A percentile compares a stretch with the other conserved stretches of the same genome.
Evolutionary conservation across 2,113 vertebrate genomes (phyloP).

Genomic region (Prionailurus bengalensis): DNA sequence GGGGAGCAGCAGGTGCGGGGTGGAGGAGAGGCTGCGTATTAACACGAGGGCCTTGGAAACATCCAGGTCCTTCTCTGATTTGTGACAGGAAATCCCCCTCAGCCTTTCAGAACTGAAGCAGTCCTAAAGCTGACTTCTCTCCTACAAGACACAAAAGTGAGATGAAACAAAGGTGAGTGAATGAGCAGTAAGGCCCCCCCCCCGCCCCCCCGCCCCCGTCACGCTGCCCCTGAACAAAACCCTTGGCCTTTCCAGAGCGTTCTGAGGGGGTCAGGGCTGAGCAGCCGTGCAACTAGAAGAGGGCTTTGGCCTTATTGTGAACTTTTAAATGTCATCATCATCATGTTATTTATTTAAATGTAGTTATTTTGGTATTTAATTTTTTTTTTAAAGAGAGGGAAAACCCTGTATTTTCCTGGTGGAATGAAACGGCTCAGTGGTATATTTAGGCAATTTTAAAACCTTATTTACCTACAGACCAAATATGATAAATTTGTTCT

Average conservation of each 20-base stretch:
- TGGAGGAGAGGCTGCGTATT: conserved; percentile 79
- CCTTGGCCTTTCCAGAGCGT: background rate
- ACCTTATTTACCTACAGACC: conserved; percentile 90
- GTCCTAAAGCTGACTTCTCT: conserved; percentile 76
- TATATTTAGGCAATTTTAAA: conserved; percentile 89
- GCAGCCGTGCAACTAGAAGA: background rate
- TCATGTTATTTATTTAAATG: conserved; percentile 90
- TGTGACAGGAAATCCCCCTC: conserved; percentile 76
- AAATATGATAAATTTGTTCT: conserved; percentile 89
- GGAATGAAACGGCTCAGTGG: conserved; percentile 89
- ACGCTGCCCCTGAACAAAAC: conserved; percentile 48
- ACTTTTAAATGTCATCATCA: conserved; percentile 84
- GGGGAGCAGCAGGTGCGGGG: conserved; percentile 81
- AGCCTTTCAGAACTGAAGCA: conserved; percentile 75
- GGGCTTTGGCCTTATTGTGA: conserved; percentile 75
- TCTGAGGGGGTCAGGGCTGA: conserved; percentile 73
- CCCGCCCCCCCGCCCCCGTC: fast-evolving
- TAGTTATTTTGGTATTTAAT: conserved; percentile 87
- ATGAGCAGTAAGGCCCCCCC: background rate
- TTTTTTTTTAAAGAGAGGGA: conserved; percentile 80
- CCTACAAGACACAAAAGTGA: background rate
- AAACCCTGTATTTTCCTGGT: conserved; percentile 86
- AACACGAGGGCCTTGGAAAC: conserved; percentile 53
- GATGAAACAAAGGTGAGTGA: background rate
- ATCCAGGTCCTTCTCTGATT: conserved; percentile 75